Base-by-base conservation (phyloP, 2,113 vertebrate genomes). In the Mustela lutreola region DNA sequence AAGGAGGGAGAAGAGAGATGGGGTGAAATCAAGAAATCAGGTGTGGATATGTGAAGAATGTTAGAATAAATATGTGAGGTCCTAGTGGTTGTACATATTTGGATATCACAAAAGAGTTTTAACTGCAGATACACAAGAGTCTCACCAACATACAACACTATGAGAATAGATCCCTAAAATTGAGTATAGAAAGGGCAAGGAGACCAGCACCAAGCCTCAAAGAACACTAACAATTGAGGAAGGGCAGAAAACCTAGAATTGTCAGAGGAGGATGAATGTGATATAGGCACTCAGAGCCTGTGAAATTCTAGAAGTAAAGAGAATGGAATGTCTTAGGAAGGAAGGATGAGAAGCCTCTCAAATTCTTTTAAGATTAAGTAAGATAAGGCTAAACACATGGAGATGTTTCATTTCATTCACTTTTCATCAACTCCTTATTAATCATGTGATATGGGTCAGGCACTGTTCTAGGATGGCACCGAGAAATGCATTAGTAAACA, bases 371-470 rank as follows among this genome's bases (percentile, higher is more conserved):
- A 56, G 56, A 65, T 58, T 60, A 87, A 87, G 11, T 73, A 63
- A 85, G 16, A 21, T 62, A 60, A 85, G 21, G 19, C 15, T 80
- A 73, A 2, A 3, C 21, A 36, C 56, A 8, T 15, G 14, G 16
- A 86, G 48, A 87, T 65, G 48, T 33, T 96, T 94, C 21, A 73
- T 86, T 94, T 86, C n/a, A 63, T 91, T 91, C 18, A 33, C 19
- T 89, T 75, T 93, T 93, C 31, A 83, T 56, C n/a, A 91, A 36
- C 71, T 53, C 36, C 62, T 90, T 18, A 63, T 91, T 28, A 45
- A 73, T 91, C 42, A 36, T 63, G 45, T 73, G 62, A 50, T 79
- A 81, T 81, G 31, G 24, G 28, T 21, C 75, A 36, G 88, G 12
- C 28, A 58, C 19, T 75, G 7, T 91, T 76, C 73, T 87, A 86